Base-by-base conservation (phyloP, 2,113 vertebrate species). In the Bufo gargarizans region DNA sequence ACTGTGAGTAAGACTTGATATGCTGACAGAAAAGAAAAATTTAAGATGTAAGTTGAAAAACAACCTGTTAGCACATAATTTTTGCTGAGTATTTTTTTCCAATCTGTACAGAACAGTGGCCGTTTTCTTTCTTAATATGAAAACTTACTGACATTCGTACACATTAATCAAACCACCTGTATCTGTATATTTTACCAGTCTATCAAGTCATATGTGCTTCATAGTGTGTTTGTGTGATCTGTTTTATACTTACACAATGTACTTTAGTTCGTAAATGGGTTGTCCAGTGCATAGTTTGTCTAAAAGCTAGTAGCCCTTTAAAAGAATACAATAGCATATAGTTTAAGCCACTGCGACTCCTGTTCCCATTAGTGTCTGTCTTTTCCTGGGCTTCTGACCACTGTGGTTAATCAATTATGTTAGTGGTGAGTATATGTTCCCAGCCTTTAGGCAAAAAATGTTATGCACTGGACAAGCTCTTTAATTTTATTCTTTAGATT, bases 11-110 rank as follows among this genome's bases (percentile, higher is more conserved):
- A 88, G 81, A 65, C 72, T 65, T 84, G 80, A 88, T 88, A 84
- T 67, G 87, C 72, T 88, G 87, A 88, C 87, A 88, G 87, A 88
- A 88, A 88, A 84, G 80, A 84, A 84, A 84, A 88, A 88, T 88
- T 88, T 88, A 88, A 84, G 87, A 88, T 78, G 87, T 88, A 88
- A 77, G 71, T 87, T 88, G 87, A 88, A 84, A 88, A 83, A 77
- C 87, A 88, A 88, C 87, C 80, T 88, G 87, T 88, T 88, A 19
- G n/a, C 87, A 88, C 87, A 19, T 84, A 77, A 33, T 84, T 88
- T 83, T 83, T 88, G 58, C 80, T 84, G n/a, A 84, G 72, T 53
- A 45, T 77, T 77, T 84, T 74, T 77, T 69, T 63, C 81, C 45
- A 50, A 22, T 69, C 85, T 53, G 71, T 67, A 14, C 59, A 77